Conservation (phyloP, 2,113 vertebrate genomes). For the Limanda limanda region DNA sequence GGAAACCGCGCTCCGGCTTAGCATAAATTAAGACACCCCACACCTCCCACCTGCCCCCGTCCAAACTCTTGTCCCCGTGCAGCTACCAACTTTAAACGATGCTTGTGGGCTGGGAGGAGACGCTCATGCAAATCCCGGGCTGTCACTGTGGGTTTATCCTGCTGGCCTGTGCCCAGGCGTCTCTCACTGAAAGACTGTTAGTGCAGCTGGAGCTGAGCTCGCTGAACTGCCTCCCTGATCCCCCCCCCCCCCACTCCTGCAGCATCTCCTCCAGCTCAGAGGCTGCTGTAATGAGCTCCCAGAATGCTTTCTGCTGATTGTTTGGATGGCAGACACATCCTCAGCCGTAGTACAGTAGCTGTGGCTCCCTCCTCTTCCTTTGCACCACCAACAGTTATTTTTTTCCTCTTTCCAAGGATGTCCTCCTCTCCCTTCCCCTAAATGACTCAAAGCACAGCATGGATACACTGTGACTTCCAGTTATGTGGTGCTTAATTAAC, state of each 20-base stretch:
- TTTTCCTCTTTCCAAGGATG: slow-evolving; percentile 19
- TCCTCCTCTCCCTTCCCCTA: slow-evolving; percentile 1
- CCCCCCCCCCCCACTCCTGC: slow-evolving; percentile 58
- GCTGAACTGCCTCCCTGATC: slow-evolving; percentile 75
- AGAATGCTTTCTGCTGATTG: slow-evolving; percentile 72
- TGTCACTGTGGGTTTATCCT: slow-evolving; percentile 69
- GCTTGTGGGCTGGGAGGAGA: slow-evolving; percentile 53
- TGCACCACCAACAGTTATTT: slow-evolving; percentile 35
- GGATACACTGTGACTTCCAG: slow-evolving; percentile 39
- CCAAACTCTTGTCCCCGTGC: slow-evolving; percentile 37
- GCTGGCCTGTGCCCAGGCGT: slow-evolving; percentile 46
- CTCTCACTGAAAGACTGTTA: slow-evolving; percentile 52
- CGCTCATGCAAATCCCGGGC: slow-evolving; percentile 64
- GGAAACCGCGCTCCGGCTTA: slow-evolving; percentile 20
- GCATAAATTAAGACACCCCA: slow-evolving; percentile 34
- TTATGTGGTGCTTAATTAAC: slow-evolving; percentile 53
- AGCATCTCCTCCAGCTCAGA: slow-evolving; percentile 67
- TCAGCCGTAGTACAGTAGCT: slow-evolving; percentile 42
- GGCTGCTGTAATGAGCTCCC: slow-evolving; percentile 82
- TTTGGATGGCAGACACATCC: slow-evolving; percentile 44
- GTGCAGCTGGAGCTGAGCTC: slow-evolving; percentile 66
- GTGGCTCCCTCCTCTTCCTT: slow-evolving; percentile 23
- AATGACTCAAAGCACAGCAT: slow-evolving; percentile 33
- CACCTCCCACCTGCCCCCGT: slow-evolving; percentile 40
- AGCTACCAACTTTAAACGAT: slow-evolving; percentile 56